Evolutionary conservation across 1,140 invertebrate species (phyloP), one percentile per base, ranked within the genome.

Genomic region (Danaus melanippus): DNA sequence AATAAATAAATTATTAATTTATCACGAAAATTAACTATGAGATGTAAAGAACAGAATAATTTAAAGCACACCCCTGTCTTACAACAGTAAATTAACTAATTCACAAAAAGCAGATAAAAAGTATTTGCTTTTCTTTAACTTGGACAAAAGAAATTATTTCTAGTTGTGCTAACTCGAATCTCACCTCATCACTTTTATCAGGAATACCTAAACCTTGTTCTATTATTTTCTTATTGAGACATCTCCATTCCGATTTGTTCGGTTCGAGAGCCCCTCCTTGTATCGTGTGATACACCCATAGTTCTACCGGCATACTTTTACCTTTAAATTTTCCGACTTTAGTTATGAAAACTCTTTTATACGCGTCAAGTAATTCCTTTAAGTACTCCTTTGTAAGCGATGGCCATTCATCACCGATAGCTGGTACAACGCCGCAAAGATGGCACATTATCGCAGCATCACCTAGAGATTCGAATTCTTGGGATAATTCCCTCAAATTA

Each of bases 191-290:
- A 11, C 61, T 53, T 56, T 77, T 78, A 48, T 90, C 81, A 0
- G 89, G 88, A 15, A 91, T 75, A 0, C 87, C 90, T n/a, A 89
- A 59, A 0, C 90, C 90, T 45, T 84, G 72, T 1, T 90, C 83
- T 8, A 91, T 70, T 10, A 92, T 79, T 56, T 76, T 77, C 46
- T 80, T 69, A 56, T 89, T 91, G 2, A 92, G 61, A n/a, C 84
- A 89, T 42, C 81, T 77, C 71, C 88, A 89, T 50, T 90, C 86
- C 0, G 85, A 77, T 17, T 61, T 79, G 10, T 86, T 82, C 5
- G 90, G 88, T 11, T 84, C 79, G 0, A 88, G 66, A 6, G 89
- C 81, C 1, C 81, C 84, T 1, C 79, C 84, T 40, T 77, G 75
- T 11, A 71, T 69, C 5, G 74, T 76, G 45, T 87, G 74, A 61